These are phyloP conservation scores for Octomys mimax DNA, from an alignment of 2,797 vertebrate genomes.

Conservation along the genomic window DNA sequence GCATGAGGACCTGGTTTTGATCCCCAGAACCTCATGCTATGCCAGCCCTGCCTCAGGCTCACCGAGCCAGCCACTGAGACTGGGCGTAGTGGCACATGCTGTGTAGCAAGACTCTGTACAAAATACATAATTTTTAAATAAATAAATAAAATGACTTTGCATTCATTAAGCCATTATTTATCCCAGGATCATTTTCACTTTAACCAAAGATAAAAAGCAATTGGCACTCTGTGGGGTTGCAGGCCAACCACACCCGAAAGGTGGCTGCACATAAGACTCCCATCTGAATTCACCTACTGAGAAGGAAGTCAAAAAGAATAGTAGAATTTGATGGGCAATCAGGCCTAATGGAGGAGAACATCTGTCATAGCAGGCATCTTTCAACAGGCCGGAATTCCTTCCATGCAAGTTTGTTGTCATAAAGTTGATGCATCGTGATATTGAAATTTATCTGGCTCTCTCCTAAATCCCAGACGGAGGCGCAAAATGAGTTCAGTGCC, in stretches of 20 bases:
- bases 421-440: neutral
- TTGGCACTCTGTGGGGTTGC: neutral
- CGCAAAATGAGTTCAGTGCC: no score
- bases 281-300: neutral
- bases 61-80: no score
- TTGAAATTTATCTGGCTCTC: neutral
- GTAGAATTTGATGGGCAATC: neutral
- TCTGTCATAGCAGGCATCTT: neutral
- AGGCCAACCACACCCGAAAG: neutral
- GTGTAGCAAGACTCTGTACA: no score
- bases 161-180: neutral
- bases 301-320: neutral
- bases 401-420: neutral
- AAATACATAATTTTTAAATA: no score
- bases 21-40: no score
- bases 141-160: neutral
- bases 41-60: no score
- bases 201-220: neutral
- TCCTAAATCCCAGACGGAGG: neutral
- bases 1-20: no score
- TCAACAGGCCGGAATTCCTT: neutral
- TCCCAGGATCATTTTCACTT: neutral
- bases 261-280: neutral
- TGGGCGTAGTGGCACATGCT: no score
- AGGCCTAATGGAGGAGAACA: neutral